These are phyloP conservation scores for Rhynchomys soricoides DNA, from an alignment of 2,113 vertebrate species.

Conservation along the genomic window DNA sequence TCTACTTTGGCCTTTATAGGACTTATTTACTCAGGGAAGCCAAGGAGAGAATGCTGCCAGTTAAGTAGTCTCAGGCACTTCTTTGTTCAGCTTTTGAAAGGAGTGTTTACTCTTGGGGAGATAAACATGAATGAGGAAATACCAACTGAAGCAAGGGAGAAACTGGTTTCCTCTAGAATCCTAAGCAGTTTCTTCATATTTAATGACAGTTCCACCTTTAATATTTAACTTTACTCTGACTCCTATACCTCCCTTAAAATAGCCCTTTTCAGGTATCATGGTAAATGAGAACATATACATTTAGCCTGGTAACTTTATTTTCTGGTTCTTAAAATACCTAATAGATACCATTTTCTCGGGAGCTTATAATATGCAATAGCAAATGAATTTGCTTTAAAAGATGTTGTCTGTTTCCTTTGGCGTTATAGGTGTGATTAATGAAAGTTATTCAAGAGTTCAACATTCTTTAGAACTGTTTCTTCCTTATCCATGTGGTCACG, in stretches of 20 bases:
- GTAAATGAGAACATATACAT: constrained; percentile 50
- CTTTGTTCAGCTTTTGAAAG: constrained; percentile 78
- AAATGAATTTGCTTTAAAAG: constrained; percentile 63
- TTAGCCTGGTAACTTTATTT: constrained; percentile 51
- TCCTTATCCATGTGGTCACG: constrained; percentile 27
- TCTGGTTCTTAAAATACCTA: not conserved
- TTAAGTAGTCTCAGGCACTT: constrained; percentile 60
- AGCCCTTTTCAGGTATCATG: constrained; percentile 27
- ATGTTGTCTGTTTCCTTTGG: constrained; percentile 40
- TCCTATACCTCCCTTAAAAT: constrained; percentile 34
- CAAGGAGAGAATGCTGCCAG: constrained; percentile 33
- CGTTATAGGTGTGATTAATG: constrained; percentile 51
- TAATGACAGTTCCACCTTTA: constrained; percentile 48
- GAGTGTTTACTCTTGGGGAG: constrained; percentile 63
- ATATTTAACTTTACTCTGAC: constrained; percentile 36
- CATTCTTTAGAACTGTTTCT: constrained; percentile 58
- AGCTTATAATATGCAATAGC: not conserved
- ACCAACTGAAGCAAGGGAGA: constrained; percentile 54
- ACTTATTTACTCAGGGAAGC: constrained; percentile 54
- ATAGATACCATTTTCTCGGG: constrained; percentile 41
- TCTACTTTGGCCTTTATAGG: constrained; percentile 42
- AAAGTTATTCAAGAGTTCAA: constrained; percentile 32
- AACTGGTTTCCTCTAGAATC: constrained; percentile 37
- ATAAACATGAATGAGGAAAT: constrained; percentile 76
- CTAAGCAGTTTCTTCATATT: constrained; percentile 48